Evolutionary conservation across 2,113 vertebrate species (phyloP).

Genomic region (Zosterops hypoxanthus): DNA sequence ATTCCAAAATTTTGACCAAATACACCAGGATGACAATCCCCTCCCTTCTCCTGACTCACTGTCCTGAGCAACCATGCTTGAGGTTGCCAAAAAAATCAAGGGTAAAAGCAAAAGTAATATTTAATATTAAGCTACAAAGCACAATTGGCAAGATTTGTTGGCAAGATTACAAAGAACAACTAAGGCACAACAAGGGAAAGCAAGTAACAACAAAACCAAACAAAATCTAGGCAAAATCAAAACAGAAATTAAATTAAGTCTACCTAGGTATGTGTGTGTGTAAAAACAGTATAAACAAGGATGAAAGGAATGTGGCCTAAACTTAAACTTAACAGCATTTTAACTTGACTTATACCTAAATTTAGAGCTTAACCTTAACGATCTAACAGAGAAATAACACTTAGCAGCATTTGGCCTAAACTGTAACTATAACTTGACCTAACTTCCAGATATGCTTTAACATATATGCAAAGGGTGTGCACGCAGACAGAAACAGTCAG

Average conservation of each 20-base stretch:
- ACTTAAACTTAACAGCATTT: not conserved
- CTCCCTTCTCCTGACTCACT: not conserved
- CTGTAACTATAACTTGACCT: not conserved
- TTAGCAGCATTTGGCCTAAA: not conserved
- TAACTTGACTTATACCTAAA: not conserved
- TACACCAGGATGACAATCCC: not conserved
- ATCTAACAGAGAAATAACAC: not conserved
- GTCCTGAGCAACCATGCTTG: accelerated
- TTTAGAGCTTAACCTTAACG: not conserved
- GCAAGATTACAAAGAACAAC: not conserved
- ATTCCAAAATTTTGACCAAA: not conserved
- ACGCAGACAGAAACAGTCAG: not conserved
- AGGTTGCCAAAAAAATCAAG: not conserved
- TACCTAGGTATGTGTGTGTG: not conserved
- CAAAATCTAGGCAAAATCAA: not conserved
- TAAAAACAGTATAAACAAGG: not conserved
- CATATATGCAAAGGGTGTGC: not conserved
- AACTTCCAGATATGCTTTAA: not conserved
- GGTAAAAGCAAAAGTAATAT: not conserved
- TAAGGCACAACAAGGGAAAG: not conserved
- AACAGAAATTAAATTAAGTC: not conserved
- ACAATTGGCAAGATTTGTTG: accelerated
- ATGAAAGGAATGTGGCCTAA: not conserved
- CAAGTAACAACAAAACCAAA: not conserved
- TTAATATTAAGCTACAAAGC: not conserved